Conservation (phyloP, 2,113 vertebrate species). For the Ptychochromis oligacanthus region DNA sequence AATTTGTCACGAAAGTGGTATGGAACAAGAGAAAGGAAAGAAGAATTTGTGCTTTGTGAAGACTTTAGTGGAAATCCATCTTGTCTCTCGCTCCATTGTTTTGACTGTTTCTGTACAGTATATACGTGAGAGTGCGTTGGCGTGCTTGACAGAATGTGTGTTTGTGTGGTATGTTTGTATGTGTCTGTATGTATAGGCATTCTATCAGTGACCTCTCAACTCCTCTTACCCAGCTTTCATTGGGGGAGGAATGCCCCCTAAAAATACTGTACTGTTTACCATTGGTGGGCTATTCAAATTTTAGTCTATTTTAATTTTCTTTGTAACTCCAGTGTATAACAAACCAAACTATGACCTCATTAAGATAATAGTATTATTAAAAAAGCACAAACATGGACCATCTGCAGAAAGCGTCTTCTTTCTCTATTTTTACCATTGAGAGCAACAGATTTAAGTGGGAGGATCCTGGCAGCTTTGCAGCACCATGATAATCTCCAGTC, state of each 20-base stretch:
- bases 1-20: constrained; percentile 69
- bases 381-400: constrained; percentile 99
- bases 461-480: constrained; percentile 77
- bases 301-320: constrained; percentile 89
- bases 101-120: constrained; percentile 82
- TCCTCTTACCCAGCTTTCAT: constrained; percentile 78
- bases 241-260: constrained; percentile 77
- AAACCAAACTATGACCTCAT: constrained; percentile 99
- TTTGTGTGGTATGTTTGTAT: constrained; percentile 91
- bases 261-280: constrained; percentile 94
- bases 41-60: constrained; percentile 78
- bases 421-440: constrained; percentile 74
- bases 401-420: constrained; percentile 81
- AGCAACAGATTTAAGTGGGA: constrained; percentile 69
- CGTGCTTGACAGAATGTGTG: constrained; percentile 87
- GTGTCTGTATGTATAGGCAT: constrained; percentile 91
- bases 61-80: constrained; percentile 78
- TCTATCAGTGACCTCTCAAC: constrained; percentile 95
- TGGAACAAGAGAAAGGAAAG: constrained; percentile 75
- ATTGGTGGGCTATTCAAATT: constrained; percentile 86
- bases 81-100: constrained; percentile 78
- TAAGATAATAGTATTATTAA: constrained; percentile 99
- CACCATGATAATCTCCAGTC: constrained; percentile 63
- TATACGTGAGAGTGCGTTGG: constrained; percentile 92
- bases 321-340: constrained; percentile 98